Percentiles rank a stretch among this genome's conserved stretches.
Conservation (phyloP, 35 echinoderm and acorn worm species). For the Heliocidaris erythrogramma region DNA sequence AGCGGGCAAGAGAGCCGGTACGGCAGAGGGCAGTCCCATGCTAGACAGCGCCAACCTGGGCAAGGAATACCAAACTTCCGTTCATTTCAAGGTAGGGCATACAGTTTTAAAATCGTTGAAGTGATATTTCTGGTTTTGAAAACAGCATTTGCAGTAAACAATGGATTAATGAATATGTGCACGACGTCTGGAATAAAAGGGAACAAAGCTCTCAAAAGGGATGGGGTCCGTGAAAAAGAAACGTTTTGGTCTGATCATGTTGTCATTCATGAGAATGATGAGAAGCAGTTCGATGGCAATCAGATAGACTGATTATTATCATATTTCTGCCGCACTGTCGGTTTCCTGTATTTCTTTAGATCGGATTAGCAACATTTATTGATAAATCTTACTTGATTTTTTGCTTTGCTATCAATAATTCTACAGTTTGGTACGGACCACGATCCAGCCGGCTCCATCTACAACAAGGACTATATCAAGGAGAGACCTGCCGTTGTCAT, state of each 20-base stretch:
- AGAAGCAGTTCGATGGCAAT: too few relatives aligned
- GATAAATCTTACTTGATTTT: too few relatives aligned
- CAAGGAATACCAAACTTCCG: conserved; percentile 85
- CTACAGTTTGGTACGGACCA: conserved; percentile 85
- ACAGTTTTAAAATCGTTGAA: not conserved
- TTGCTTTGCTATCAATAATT: not conserved
- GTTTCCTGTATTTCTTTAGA: too few relatives aligned
- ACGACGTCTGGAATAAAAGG: too few relatives aligned
- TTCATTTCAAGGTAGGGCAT: conserved; percentile 80
- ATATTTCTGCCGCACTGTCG: too few relatives aligned
- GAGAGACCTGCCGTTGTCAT: conserved; percentile 20
- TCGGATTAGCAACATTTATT: too few relatives aligned
- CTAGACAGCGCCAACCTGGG: conserved; percentile 63
- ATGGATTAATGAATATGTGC: too few relatives aligned
- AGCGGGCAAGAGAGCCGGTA: conserved; percentile 52
- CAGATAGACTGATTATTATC: too few relatives aligned
- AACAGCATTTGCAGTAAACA: not conserved
- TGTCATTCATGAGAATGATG: too few relatives aligned
- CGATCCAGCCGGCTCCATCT: conserved; percentile 70
- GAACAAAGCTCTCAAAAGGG: too few relatives aligned
- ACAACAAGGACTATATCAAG: conserved; percentile 84
- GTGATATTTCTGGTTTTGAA: not conserved
- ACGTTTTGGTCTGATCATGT: too few relatives aligned
- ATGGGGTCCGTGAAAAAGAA: too few relatives aligned
- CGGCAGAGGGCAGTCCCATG: conserved; percentile 30